phyloP scores from a whole-genome alignment of 2,888 invertebrate genomes.

The Onthophagus sagittarius region DNA sequence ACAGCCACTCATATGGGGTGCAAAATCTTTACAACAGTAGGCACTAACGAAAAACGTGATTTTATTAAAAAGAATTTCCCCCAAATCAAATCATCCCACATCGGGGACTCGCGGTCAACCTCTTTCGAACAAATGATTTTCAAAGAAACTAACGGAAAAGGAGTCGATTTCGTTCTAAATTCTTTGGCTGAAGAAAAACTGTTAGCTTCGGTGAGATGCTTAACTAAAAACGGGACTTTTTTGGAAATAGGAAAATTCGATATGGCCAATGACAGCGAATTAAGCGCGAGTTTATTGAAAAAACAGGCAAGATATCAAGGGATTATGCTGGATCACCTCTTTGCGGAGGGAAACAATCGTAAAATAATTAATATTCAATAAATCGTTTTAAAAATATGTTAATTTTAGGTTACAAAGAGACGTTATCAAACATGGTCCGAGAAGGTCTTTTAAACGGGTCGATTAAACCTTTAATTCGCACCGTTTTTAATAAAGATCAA shows the following conservation, averaged over 20 bases:
- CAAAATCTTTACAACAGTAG: no score
- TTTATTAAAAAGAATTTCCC: no score
- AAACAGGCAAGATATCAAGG: constrained; percentile 63
- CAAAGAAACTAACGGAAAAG: no score
- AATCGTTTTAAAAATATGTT: background rate
- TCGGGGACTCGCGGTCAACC: no score
- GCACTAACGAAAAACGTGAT: no score
- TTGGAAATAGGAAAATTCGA: constrained; percentile 85
- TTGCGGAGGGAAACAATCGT: background rate
- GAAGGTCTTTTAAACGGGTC: constrained; percentile 50
- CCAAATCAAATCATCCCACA: no score
- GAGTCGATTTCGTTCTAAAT: no score
- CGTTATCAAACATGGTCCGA: no score
- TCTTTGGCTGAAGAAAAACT: no score
- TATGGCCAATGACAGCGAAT: constrained; percentile 60
- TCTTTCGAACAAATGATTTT: no score
- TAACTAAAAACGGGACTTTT: constrained; percentile 63
- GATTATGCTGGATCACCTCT: constrained; percentile 62
- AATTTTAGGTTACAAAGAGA: background rate
- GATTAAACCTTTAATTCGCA: constrained; percentile 64
- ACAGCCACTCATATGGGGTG: no score
- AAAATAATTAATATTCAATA: background rate
- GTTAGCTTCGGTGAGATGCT: constrained; percentile 60
- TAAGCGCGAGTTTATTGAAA: constrained; percentile 54
- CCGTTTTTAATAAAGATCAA: constrained; percentile 61